A percentile compares a stretch with the other conserved stretches of the same genome.
Conservation (phyloP, 1,140 invertebrate genomes). For the Saxidomus purpurata region DNA sequence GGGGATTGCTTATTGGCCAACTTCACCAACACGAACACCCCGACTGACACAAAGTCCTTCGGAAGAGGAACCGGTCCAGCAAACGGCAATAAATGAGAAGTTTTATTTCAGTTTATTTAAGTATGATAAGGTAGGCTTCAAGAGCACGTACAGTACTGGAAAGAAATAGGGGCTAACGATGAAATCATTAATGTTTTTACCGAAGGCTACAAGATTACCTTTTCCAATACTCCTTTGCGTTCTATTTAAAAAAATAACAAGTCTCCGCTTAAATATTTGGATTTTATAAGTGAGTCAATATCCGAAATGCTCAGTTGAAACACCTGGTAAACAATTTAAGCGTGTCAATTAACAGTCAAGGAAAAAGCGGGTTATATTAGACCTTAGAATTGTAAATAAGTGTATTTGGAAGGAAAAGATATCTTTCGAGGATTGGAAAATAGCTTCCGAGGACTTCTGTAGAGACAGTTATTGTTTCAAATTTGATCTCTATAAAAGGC, state of each 20-base stretch:
- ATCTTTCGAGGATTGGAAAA: slow-evolving; percentile 31
- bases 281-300: neutral
- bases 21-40: neutral
- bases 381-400: slow-evolving; percentile 34
- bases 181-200: neutral
- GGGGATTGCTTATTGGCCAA: neutral
- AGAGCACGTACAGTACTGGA: neutral
- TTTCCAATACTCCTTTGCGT: neutral
- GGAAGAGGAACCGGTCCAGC: neutral
- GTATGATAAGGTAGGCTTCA: neutral
- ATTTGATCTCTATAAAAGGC: slow-evolving; percentile 24
- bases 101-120: neutral
- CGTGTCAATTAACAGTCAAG: slow-evolving; percentile 25
- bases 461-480: slow-evolving; percentile 19
- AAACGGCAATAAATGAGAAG: slow-evolving; percentile 14
- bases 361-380: slow-evolving; percentile 37
- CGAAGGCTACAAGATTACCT: neutral
- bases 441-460: neutral
- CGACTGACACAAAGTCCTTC: neutral
- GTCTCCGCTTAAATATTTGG: neutral
- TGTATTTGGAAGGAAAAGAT: slow-evolving; percentile 47
- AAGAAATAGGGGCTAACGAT: neutral
- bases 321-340: too few relatives aligned
- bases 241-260: neutral
- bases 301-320: neutral